Evolutionary conservation across 37 sponge, comb jelly and placozoan genomes (phyloP).

Genomic region (Tethya wilhelma): DNA sequence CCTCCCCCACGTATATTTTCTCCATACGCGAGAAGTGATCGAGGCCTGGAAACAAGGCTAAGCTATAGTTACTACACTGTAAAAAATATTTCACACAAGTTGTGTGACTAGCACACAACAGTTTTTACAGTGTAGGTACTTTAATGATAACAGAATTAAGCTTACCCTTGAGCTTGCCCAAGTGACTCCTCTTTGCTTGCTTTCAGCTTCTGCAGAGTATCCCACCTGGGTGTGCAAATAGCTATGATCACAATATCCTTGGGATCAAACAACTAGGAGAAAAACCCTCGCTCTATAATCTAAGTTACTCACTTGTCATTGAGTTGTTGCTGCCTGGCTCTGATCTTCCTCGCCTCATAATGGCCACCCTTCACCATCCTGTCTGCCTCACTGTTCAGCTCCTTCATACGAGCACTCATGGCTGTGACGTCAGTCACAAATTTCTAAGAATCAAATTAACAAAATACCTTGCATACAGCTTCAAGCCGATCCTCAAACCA

Average conservation of each 20-base stretch:
- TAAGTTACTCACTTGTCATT: conserved; percentile 33
- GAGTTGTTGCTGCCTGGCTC: conserved; percentile 69
- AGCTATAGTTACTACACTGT: too few species aligned
- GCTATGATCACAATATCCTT: not conserved
- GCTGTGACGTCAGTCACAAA: conserved; percentile 83
- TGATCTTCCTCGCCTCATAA: conserved; percentile 61
- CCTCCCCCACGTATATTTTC: too few species aligned
- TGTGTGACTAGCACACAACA: too few species aligned
- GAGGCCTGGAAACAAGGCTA: too few species aligned
- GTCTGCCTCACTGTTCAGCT: conserved; percentile 78
- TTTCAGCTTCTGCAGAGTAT: conserved; percentile 68
- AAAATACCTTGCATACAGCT: not conserved
- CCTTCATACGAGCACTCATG: conserved; percentile 67
- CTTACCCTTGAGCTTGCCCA: conserved; percentile 63
- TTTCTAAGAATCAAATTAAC: conserved; percentile 32
- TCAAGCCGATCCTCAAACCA: too few species aligned
- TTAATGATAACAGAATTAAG: too few species aligned
- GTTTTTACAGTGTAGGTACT: too few species aligned
- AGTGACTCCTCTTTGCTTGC: conserved; percentile 52
- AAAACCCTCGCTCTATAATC: not conserved
- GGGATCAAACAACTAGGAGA: not conserved
- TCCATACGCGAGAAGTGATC: too few species aligned
- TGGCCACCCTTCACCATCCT: conserved; percentile 75
- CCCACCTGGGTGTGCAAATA: conserved; percentile 58
- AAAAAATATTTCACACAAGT: too few species aligned